Base-by-base conservation (phyloP, 1,140 invertebrate species). In the Dendroctonus valens region DNA sequence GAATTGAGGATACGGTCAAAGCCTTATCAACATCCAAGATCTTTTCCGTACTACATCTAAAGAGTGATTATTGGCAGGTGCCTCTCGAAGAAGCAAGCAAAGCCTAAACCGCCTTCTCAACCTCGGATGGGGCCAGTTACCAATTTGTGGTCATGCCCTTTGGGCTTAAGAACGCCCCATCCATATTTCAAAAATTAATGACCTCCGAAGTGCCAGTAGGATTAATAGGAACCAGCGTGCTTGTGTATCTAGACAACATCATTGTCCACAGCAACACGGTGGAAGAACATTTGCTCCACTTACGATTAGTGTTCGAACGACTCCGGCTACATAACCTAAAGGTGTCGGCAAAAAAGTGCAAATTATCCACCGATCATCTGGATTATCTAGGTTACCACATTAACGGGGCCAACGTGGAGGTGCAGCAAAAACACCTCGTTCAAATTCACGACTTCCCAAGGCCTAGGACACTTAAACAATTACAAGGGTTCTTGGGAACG, bases 11-110 rank as follows among this genome's bases (percentile, higher is more conserved):
- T 0, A 59, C 51, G 0, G 7, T 73, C 5, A 12, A 42, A 11
- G 67, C 67, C 11, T 53, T 72, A 0, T 59, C 67, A 0, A 44
- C 50, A 8, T 65, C 66, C 12, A 59, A 53, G 14, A 54, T 68
- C 41, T 70, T 75, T 12, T 67, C 71, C 0, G 66, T 69, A 0
- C 41, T 74, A 0, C 72, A 77, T 51, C 54, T 75, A 15, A 64
- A 60, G 7, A 63, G 58, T 7, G 72, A 72, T 7, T 76, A 73
- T 55, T 75, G 71, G 72, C 73, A 77, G 41, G 64, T 73, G 12
- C 66, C 65, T 6, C 12, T 77, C 9, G 69, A 61, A 0, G 5
- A 62, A 7, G 6, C 41, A 8, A 41, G n/a, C 6, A 54, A 53
- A 12, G 41, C 65, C 14, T 65, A 69, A 5, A 73, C 72, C 6